Percentiles rank a stretch among this genome's conserved stretches.
phyloP scores from a whole-genome alignment of 2,888 invertebrate genomes.

The Linnaemya vulpina region DNA sequence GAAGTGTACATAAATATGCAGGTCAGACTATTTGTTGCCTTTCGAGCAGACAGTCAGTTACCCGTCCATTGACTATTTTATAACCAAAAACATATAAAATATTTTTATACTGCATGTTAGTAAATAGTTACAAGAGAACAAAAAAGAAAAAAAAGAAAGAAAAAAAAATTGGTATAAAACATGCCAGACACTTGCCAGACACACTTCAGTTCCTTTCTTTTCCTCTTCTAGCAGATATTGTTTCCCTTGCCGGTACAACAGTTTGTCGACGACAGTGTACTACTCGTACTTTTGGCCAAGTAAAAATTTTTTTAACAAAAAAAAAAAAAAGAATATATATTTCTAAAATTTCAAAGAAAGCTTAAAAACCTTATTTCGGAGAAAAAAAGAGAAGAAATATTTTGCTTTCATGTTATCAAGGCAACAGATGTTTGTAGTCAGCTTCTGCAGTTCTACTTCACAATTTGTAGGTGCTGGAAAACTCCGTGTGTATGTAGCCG shows the following conservation, averaged over 20 bases:
- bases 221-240: background rate
- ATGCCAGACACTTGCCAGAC: constrained; percentile 73
- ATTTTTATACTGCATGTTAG: constrained; percentile 44
- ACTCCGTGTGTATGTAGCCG: background rate
- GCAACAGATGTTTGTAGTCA: constrained; percentile 60
- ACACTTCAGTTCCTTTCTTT: constrained; percentile 58
- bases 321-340: constrained; percentile 9
- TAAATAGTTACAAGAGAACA: constrained; percentile 35
- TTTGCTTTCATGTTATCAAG: constrained; percentile 48
- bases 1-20: background rate
- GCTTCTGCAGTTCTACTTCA: constrained; percentile 21
- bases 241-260: constrained; percentile 27
- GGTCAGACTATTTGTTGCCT: constrained; percentile 1
- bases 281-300: constrained; percentile 26
- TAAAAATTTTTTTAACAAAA: constrained; percentile 22
- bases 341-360: constrained; percentile 59
- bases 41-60: constrained; percentile 3
- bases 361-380: constrained; percentile 32
- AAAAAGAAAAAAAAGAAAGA: constrained; percentile 43
- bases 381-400: constrained; percentile 36
- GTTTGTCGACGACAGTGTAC: constrained; percentile 26
- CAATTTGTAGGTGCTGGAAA: constrained; percentile 2
- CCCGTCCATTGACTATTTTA: constrained; percentile 10
- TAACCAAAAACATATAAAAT: constrained; percentile 43
- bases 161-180: constrained; percentile 52